A percentile compares a stretch with the other conserved stretches of the same genome.
Conservation (phyloP, 2,888 invertebrate species). For the Altica lythri region DNA sequence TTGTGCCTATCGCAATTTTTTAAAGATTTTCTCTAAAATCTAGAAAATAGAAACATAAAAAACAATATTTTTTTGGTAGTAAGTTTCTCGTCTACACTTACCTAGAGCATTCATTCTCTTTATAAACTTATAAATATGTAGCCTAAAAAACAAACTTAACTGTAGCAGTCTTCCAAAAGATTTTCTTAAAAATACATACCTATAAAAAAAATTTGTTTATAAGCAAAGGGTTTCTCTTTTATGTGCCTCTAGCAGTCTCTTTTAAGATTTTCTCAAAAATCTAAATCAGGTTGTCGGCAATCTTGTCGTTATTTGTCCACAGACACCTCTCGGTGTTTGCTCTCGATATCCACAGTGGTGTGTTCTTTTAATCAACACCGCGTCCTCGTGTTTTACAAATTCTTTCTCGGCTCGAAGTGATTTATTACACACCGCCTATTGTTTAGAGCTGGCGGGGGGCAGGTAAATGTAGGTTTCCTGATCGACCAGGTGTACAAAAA, state of each 20-base stretch:
- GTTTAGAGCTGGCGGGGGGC: conserved; percentile 53
- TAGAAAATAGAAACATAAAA: too few relatives aligned
- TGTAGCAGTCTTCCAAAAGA: too few relatives aligned
- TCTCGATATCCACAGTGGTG: conserved; percentile 35
- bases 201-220: not conserved
- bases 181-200: too few relatives aligned
- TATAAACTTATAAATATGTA: too few relatives aligned
- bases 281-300: too few relatives aligned
- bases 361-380: conserved; percentile 57
- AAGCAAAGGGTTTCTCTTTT: conserved; percentile 2
- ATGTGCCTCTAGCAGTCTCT: not conserved
- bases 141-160: too few relatives aligned
- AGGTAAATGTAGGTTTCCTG: conserved; percentile 46
- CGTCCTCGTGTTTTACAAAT: conserved; percentile 55
- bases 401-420: conserved; percentile 55
- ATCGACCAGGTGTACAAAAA: conserved; percentile 43
- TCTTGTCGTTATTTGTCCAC: conserved; percentile 15
- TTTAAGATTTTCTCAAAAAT: not conserved
- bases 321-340: conserved; percentile 34
- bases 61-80: too few relatives aligned
- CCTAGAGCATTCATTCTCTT: too few relatives aligned
- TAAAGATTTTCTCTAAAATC: too few relatives aligned
- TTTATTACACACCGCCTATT: conserved; percentile 57
- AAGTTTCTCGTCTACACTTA: too few relatives aligned
- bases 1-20: too few relatives aligned